These are phyloP conservation scores for Monochamus saltuarius DNA, from an alignment of 1,140 invertebrate species.

Conservation along the genomic window DNA sequence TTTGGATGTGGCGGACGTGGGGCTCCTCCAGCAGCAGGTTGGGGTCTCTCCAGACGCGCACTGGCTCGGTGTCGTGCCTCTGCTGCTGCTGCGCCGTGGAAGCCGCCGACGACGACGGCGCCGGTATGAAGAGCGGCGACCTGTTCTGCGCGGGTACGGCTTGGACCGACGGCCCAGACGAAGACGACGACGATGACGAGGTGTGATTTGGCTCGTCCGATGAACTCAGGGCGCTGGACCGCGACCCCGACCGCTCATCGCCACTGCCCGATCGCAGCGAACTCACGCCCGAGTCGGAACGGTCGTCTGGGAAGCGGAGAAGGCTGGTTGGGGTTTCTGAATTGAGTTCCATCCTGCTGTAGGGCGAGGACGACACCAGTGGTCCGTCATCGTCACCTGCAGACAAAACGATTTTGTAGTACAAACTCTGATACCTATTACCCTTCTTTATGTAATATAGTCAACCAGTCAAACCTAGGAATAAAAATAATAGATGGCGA, in stretches of 20 bases:
- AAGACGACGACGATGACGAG: conserved; percentile 14
- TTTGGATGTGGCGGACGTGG: conserved; percentile 57
- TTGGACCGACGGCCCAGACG: neutral
- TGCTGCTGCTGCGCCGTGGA: neutral
- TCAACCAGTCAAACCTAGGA: too few relatives aligned
- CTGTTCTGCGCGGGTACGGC: conserved; percentile 34
- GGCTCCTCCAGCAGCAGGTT: conserved; percentile 53
- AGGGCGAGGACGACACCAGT: conserved; percentile 43
- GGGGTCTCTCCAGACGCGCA: conserved; percentile 57
- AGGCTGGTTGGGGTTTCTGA: conserved; percentile 41
- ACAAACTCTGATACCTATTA: too few relatives aligned
- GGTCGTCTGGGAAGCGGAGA: conserved; percentile 55
- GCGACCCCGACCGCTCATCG: conserved; percentile 69
- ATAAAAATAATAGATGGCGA: too few relatives aligned
- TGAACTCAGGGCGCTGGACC: conserved; percentile 64
- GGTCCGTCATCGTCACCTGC: conserved; percentile 47
- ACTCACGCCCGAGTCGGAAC: conserved; percentile 68
- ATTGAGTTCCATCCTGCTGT: conserved; percentile 42
- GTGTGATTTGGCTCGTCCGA: conserved; percentile 48
- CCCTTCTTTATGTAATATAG: too few relatives aligned
- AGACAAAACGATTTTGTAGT: neutral
- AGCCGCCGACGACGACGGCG: conserved; percentile 25
- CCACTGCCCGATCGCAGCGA: conserved; percentile 65
- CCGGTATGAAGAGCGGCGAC: conserved; percentile 60
- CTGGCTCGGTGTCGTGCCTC: conserved; percentile 29